phyloP scores from a whole-genome alignment of 2,797 vertebrate species.

The Lagocephalus sceleratus region DNA sequence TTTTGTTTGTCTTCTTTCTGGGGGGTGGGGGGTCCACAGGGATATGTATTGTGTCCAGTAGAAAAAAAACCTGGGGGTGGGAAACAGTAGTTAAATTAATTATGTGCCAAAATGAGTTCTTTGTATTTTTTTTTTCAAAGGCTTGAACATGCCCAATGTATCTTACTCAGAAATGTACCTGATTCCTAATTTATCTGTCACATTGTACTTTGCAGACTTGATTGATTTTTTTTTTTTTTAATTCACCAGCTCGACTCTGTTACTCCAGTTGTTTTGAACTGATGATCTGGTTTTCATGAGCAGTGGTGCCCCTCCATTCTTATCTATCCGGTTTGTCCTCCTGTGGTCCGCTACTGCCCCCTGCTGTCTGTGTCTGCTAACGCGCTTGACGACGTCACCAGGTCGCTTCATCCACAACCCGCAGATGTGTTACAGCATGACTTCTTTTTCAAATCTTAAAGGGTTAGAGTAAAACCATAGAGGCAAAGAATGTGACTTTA shows the following conservation, averaged over 20 bases:
- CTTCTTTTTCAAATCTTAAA: constrained; percentile 66
- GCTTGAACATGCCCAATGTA: constrained; percentile 67
- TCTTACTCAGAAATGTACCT: constrained; percentile 75
- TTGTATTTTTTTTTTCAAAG: no score
- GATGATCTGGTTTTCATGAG: constrained; percentile 44
- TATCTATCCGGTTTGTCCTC: constrained; percentile 28
- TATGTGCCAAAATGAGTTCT: constrained; percentile 96
- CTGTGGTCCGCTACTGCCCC: constrained; percentile 64
- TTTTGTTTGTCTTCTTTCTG: constrained; percentile 11
- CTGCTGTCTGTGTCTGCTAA: constrained; percentile 50
- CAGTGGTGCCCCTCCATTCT: constrained; percentile 37
- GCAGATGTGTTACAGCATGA: constrained; percentile 54
- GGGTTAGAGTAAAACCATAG: constrained; percentile 54
- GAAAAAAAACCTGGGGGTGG: constrained; percentile 45
- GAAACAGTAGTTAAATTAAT: constrained; percentile 79
- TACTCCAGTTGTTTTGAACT: constrained; percentile 58
- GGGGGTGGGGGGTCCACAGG: constrained; percentile 17
- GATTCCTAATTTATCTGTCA: constrained; percentile 99
- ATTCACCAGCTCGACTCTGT: constrained; percentile 50
- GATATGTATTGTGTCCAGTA: constrained; percentile 46
- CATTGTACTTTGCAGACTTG: constrained; percentile 90
- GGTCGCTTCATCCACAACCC: constrained; percentile 39
- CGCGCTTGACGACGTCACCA: constrained; percentile 2
- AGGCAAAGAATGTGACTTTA: constrained; percentile 72
- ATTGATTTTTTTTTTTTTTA: constrained; percentile 72